Percentiles rank a stretch among this genome's conserved stretches.
These are phyloP conservation scores for Phengaris arion DNA, from an alignment of 2,888 invertebrate species.

Conservation along the genomic window DNA sequence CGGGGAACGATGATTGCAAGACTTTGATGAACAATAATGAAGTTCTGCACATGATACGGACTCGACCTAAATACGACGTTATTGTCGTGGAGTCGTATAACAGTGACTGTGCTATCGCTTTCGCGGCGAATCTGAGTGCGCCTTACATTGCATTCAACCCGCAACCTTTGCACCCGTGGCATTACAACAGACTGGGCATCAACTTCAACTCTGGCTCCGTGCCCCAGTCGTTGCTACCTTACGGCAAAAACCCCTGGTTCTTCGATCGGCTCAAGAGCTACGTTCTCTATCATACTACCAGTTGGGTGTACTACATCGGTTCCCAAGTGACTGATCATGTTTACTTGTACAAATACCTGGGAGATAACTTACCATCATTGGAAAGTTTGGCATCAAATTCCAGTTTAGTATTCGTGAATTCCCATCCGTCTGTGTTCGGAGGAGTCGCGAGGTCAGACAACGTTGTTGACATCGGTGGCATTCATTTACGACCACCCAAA, in stretches of 20 bases:
- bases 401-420: slow-evolving; percentile 81
- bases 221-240: slow-evolving; percentile 63
- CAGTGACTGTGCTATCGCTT: slow-evolving; percentile 84
- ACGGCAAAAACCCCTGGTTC: slow-evolving; percentile 70
- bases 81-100: slow-evolving; percentile 87
- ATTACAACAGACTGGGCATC: slow-evolving; percentile 70
- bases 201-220: slow-evolving; percentile 76
- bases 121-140: slow-evolving; percentile 83
- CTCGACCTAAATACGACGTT: slow-evolving; percentile 81
- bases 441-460: slow-evolving; percentile 79
- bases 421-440: slow-evolving; percentile 82
- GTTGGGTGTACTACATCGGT: slow-evolving; percentile 71
- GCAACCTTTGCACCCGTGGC: slow-evolving; percentile 78
- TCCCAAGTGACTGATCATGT: slow-evolving; percentile 71
- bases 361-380: slow-evolving; percentile 76
- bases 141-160: slow-evolving; percentile 82
- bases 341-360: slow-evolving; percentile 71
- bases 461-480: slow-evolving; percentile 83
- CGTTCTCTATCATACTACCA: slow-evolving; percentile 62
- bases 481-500: slow-evolving; percentile 76
- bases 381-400: slow-evolving; percentile 78
- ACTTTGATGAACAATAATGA: slow-evolving; percentile 73
- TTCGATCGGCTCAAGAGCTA: slow-evolving; percentile 68
- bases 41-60: slow-evolving; percentile 73
- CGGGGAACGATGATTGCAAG: slow-evolving; percentile 74